These are phyloP conservation scores for Philereme vetulata DNA, from an alignment of 2,888 invertebrate genomes.

Conservation along the genomic window DNA sequence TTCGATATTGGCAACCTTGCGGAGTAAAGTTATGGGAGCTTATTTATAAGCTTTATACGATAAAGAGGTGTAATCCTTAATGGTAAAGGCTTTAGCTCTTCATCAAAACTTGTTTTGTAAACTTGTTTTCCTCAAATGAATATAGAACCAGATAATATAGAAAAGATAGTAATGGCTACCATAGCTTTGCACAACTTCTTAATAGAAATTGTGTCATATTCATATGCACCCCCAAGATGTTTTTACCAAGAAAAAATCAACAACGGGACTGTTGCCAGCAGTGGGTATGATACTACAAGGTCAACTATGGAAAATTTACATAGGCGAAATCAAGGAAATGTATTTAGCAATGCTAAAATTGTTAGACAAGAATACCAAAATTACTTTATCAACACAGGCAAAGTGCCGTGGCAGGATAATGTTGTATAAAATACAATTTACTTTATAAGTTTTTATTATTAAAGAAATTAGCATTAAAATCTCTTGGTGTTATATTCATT, in stretches of 20 bases:
- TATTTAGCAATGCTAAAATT: slow-evolving; percentile 16
- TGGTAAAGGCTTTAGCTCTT: too few relatives aligned
- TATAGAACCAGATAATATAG: slow-evolving; percentile 34
- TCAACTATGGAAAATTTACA: slow-evolving; percentile 29
- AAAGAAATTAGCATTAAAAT: too few relatives aligned
- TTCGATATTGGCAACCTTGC: too few relatives aligned
- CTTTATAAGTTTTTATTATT: too few relatives aligned
- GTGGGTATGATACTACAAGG: slow-evolving; percentile 26
- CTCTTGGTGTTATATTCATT: too few relatives aligned
- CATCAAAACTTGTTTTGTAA: too few relatives aligned
- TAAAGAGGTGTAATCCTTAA: too few relatives aligned
- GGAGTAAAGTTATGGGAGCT: too few relatives aligned
- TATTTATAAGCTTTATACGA: too few relatives aligned
- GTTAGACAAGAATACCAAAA: slow-evolving; percentile 22
- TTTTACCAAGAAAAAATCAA: slow-evolving; percentile 32
- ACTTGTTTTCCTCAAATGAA: slow-evolving; percentile 29
- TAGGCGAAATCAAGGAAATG: slow-evolving; percentile 30
- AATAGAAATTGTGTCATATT: slow-evolving; percentile 26
- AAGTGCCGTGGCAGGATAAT: slow-evolving; percentile 35
- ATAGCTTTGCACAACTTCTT: slow-evolving; percentile 30
- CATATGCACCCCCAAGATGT: slow-evolving; percentile 31
- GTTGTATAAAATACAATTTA: too few relatives aligned
- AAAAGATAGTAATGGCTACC: slow-evolving; percentile 34
- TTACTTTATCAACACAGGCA: slow-evolving; percentile 30
- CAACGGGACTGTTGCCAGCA: slow-evolving; percentile 13